Evolutionary conservation across 2,888 invertebrate genomes (phyloP).

Genomic region (Ochropleura leucogaster): DNA sequence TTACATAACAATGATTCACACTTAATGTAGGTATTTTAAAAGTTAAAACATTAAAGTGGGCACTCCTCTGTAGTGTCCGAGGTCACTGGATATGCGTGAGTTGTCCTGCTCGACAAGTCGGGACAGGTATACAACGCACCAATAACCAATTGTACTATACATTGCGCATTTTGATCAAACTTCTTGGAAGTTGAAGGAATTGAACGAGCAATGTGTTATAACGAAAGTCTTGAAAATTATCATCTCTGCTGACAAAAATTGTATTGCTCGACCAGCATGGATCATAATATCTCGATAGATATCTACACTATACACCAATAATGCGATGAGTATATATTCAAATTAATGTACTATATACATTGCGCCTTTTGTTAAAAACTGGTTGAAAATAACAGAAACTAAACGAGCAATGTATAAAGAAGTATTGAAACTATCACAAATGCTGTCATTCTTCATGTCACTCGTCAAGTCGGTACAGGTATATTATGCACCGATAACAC

Average conservation of each 20-base stretch:
- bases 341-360: too few relatives aligned
- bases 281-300: too few relatives aligned
- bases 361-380: too few relatives aligned
- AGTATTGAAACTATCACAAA: too few relatives aligned
- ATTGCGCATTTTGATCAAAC: slow-evolving; percentile 7
- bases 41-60: slow-evolving; percentile 54
- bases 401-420: too few relatives aligned
- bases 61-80: slow-evolving; percentile 56
- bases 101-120: slow-evolving; percentile 70
- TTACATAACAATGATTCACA: slow-evolving; percentile 60
- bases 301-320: too few relatives aligned
- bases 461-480: not conserved
- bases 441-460: too few relatives aligned
- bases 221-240: too few relatives aligned
- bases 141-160: slow-evolving; percentile 15
- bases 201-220: slow-evolving; percentile 7
- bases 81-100: slow-evolving; percentile 70
- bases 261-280: too few relatives aligned
- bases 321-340: too few relatives aligned
- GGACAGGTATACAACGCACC: slow-evolving; percentile 68
- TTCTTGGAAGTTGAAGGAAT: not conserved
- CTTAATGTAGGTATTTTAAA: slow-evolving; percentile 38
- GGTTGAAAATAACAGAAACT: too few relatives aligned
- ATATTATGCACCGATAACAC: not conserved
- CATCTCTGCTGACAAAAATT: too few relatives aligned